phyloP scores from a whole-genome alignment of 2,113 vertebrate genomes.

The Dasyurus viverrinus region DNA sequence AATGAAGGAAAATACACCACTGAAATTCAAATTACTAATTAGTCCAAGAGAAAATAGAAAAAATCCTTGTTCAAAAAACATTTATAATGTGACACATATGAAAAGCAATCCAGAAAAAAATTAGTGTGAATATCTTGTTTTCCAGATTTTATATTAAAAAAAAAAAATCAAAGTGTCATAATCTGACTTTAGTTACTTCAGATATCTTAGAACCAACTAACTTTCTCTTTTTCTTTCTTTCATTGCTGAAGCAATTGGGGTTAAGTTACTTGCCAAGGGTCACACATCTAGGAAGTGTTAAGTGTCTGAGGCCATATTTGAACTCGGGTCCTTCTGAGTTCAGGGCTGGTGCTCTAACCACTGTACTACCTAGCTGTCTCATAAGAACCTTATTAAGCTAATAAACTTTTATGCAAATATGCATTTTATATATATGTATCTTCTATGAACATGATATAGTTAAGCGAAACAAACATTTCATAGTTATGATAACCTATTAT shows the following conservation, averaged over 20 bases:
- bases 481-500: constrained; percentile 34
- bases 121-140: constrained; percentile 59
- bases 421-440: neutral
- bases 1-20: constrained; percentile 63
- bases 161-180: constrained; percentile 61
- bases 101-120: constrained; percentile 66
- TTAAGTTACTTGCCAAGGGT: too few relatives aligned
- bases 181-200: constrained; percentile 66
- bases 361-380: neutral
- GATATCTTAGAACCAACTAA: constrained; percentile 36
- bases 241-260: too few relatives aligned
- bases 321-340: too few relatives aligned
- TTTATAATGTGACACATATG: constrained; percentile 71
- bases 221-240: too few relatives aligned
- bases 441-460: neutral
- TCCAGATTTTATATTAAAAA: constrained; percentile 71
- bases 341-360: too few relatives aligned
- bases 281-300: too few relatives aligned
- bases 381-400: constrained; percentile 64
- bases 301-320: too few relatives aligned
- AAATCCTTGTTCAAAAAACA: constrained; percentile 72
- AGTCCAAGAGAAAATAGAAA: constrained; percentile 74
- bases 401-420: neutral
- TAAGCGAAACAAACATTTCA: constrained; percentile 51
- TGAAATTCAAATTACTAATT: constrained; percentile 79